Conservation (phyloP, 2,113 vertebrate species). For the Pelecanoides urinatrix region DNA sequence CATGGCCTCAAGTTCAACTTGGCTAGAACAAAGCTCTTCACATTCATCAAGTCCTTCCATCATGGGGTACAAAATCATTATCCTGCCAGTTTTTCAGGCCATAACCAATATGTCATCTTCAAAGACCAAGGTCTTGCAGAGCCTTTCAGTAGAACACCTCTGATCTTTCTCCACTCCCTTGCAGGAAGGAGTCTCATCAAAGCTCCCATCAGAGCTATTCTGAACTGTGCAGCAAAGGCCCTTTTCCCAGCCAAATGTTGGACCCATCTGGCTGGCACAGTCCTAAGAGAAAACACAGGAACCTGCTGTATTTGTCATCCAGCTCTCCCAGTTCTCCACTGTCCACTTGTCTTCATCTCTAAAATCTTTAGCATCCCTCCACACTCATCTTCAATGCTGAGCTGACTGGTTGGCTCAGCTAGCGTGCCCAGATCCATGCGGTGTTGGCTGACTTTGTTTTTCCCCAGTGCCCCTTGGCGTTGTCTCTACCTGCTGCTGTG, state of each 20-base stretch:
- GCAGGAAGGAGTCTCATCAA: not conserved
- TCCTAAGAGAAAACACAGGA: not conserved
- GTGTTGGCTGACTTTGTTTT: not conserved
- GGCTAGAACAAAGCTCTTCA: not conserved
- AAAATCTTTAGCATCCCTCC: not conserved
- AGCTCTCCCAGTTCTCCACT: not conserved
- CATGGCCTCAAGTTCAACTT: not conserved
- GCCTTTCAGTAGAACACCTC: not conserved
- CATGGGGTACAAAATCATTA: not conserved
- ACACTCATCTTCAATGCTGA: not conserved
- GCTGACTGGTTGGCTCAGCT: not conserved
- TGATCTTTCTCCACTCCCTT: not conserved
- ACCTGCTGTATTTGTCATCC: not conserved
- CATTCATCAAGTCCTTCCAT: not conserved
- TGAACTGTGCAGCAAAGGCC: not conserved
- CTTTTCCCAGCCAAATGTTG: not conserved
- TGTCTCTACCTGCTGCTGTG: not conserved
- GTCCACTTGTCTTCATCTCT: not conserved
- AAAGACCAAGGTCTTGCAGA: not conserved
- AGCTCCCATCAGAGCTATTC: not conserved
- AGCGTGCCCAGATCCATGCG: accelerated
- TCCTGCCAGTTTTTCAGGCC: not conserved
- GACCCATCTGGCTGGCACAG: not conserved
- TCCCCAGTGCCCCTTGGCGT: accelerated
- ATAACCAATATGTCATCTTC: not conserved